Evolutionary conservation across 2,113 vertebrate species (phyloP).

Genomic region (Noturus placidus): DNA sequence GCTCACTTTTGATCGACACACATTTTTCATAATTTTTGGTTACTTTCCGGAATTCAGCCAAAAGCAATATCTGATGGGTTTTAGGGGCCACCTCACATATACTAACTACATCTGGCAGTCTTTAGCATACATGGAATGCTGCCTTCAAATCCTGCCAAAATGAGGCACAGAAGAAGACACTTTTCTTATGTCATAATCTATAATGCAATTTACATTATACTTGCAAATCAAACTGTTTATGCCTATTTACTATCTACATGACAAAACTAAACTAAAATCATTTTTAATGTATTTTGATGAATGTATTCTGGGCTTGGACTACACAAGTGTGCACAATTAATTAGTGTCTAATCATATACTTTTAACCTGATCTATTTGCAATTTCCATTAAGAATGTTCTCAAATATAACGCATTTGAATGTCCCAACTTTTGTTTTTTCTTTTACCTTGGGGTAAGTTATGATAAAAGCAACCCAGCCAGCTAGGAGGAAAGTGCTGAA

Average conservation of each 20-base stretch:
- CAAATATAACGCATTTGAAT: neutral
- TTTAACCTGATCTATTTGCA: neutral
- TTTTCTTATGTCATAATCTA: neutral
- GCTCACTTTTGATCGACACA: neutral
- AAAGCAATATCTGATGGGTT: neutral
- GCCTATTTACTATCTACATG: neutral
- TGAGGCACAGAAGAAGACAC: neutral
- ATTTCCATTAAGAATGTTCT: neutral
- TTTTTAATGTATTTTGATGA: neutral
- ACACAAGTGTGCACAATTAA: neutral
- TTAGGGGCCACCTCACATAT: neutral
- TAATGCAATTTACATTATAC: too few relatives aligned
- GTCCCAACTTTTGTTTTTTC: neutral
- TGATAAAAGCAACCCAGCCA: slow-evolving; percentile 95
- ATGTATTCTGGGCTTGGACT: neutral
- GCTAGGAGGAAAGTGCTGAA: slow-evolving; percentile 93
- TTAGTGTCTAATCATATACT: neutral
- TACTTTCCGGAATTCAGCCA: neutral
- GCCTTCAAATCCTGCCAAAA: neutral
- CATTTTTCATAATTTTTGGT: neutral
- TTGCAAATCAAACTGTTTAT: neutral
- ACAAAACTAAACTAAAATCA: neutral
- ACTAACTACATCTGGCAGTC: neutral
- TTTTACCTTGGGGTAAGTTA: slow-evolving; percentile 92
- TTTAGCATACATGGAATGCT: neutral